Evolutionary conservation across 2,797 vertebrate species (phyloP).

Genomic region (Sebastes kiyomatsui): DNA sequence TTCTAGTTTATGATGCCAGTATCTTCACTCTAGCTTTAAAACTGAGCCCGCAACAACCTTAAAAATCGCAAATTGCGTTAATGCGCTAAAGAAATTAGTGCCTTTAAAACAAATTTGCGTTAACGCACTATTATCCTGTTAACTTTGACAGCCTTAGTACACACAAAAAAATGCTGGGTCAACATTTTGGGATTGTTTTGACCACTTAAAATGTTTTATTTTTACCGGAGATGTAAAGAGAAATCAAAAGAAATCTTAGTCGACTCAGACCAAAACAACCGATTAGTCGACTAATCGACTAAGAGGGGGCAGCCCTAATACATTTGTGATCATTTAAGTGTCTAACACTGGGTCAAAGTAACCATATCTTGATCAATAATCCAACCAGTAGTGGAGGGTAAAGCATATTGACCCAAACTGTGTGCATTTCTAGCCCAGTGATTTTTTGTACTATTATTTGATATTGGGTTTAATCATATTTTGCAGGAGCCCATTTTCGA

Average conservation of each 20-base stretch:
- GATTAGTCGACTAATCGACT: no score
- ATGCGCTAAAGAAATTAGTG: no score
- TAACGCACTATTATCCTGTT: no score
- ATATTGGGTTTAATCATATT: neutral
- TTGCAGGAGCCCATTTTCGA: constrained; percentile 27
- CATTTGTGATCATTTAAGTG: neutral
- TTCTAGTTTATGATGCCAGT: no score
- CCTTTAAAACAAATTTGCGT: no score
- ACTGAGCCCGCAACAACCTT: no score
- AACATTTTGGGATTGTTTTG: neutral
- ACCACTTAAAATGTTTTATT: accelerated
- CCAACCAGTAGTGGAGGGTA: neutral
- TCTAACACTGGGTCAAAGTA: neutral
- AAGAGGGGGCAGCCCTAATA: no score
- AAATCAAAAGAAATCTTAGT: no score
- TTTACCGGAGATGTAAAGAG: no score
- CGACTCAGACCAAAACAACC: no score
- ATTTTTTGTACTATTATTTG: neutral
- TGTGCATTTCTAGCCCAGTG: neutral
- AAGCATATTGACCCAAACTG: neutral
- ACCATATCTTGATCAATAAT: neutral
- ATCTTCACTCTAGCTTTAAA: no score
- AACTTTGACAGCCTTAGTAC: neutral
- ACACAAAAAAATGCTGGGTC: neutral
- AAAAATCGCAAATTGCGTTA: no score